phyloP scores from a whole-genome alignment of 2,113 vertebrate species.

The Rhegmatorhina hoffmannsi region DNA sequence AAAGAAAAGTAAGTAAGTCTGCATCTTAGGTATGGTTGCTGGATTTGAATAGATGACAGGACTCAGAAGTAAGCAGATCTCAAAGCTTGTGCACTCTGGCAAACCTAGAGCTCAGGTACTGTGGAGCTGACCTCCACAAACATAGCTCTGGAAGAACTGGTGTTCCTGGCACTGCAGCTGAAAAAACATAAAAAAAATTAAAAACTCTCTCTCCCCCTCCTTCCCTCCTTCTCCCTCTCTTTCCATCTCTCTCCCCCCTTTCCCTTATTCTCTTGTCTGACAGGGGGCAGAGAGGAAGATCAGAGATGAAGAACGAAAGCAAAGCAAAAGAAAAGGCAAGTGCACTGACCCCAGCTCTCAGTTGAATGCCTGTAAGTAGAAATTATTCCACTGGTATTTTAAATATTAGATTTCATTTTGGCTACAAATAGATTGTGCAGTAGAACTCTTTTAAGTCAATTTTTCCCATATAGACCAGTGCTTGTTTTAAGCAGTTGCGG shows the following conservation, averaged over 20 bases:
- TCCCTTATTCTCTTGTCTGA: not conserved
- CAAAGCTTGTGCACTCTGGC: not conserved
- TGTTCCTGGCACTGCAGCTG: not conserved
- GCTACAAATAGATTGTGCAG: not conserved
- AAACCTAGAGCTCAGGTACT: accelerated
- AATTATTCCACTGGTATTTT: not conserved
- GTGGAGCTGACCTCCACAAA: not conserved
- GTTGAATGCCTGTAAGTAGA: slow-evolving; percentile 83
- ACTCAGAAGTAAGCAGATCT: not conserved
- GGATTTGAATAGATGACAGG: not conserved
- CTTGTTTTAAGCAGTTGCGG: not conserved
- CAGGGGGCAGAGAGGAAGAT: slow-evolving; percentile 97
- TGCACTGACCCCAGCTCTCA: slow-evolving; percentile 78
- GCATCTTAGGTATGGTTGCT: not conserved
- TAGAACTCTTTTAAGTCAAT: not conserved
- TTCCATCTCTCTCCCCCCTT: not conserved
- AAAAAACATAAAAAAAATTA: not conserved
- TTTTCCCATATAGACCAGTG: not conserved
- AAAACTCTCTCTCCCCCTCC: not conserved
- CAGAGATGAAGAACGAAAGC: slow-evolving; percentile 96
- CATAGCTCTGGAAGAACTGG: not conserved
- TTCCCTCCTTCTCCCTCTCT: not conserved
- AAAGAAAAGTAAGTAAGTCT: not conserved
- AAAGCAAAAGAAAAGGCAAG: slow-evolving; percentile 98
- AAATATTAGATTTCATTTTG: not conserved